phyloP scores from a whole-genome alignment of 2,113 vertebrate genomes.

The Passer domesticus region DNA sequence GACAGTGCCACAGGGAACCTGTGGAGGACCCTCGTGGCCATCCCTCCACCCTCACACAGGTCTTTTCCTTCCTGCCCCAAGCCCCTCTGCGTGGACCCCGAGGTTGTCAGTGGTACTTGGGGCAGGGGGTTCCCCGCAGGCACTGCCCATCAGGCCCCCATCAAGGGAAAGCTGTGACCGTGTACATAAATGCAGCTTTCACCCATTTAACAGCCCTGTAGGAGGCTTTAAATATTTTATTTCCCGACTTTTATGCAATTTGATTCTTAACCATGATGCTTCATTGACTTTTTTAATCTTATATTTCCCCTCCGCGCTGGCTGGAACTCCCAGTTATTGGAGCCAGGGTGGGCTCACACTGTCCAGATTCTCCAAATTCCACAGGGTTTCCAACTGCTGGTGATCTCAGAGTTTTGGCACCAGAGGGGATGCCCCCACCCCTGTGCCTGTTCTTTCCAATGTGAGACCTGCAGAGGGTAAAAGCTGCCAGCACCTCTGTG shows the following conservation, averaged over 20 bases:
- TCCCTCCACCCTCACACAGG: rapidly evolving
- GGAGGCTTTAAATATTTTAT: conserved; percentile 30
- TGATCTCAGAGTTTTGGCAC: background rate
- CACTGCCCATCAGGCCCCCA: background rate
- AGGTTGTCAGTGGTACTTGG: background rate
- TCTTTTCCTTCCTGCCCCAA: background rate
- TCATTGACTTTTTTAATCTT: background rate
- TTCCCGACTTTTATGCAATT: background rate
- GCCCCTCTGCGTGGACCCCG: rapidly evolving
- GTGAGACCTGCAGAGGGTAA: background rate
- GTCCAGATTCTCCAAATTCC: background rate
- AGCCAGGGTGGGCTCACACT: rapidly evolving
- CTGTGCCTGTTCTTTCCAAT: background rate
- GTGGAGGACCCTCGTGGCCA: background rate
- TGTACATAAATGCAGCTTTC: background rate
- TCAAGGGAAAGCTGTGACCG: background rate
- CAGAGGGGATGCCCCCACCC: background rate
- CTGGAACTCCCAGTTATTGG: background rate
- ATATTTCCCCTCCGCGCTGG: background rate
- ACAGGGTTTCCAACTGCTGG: rapidly evolving
- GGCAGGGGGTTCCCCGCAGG: background rate
- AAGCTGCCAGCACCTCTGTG: background rate
- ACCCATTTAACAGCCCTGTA: background rate
- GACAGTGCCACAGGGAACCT: background rate
- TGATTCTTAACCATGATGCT: conserved; percentile 1